Base-by-base conservation (phyloP, 2,797 vertebrate genomes). In the Enteromius trimaculatus region DNA sequence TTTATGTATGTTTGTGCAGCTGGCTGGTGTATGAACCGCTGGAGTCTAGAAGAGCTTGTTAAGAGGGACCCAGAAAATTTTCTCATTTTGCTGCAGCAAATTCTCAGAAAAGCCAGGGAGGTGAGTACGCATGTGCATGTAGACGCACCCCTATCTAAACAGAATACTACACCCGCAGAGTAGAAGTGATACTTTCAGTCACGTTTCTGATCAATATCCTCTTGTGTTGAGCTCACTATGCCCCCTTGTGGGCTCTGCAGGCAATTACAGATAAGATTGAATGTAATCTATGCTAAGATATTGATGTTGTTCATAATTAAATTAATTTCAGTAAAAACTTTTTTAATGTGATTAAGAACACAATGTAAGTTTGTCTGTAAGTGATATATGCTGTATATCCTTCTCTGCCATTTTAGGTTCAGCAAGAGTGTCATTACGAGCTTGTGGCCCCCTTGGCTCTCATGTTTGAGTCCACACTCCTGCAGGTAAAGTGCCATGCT, bases 1-100 rank as follows among this genome's bases (percentile, higher is more conserved):
- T 75, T 8, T 69, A 3, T 75, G 60, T 84, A 64, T 87, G 51
- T 87, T 26, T 87, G 90, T 71, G 21, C 92, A 92, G 96, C 95
- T 0, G 97, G 97, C 53, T 95, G 97, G 90, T 98, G 97, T 66
- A 96, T 99, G 92, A 99, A 98, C 90, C 97, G 97, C 88, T 99
- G 98, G 98, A 98, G 96, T 88, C 93, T 99, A 75, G 97, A 98
- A 91, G 98, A 99, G 90, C 92, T 99, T 86, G 96, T 99, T 86
- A 98, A 96, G 91, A 94, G 98, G 81, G 97, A 99, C 55, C 96
- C 98, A 0, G 90, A 95, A 4, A 96, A 98, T 93, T 98, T 96
- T 90, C 92, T 98, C 86, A 98, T 99, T 87, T 96, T 99, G 5
- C 89, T 99, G 82, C 96, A 98, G 72, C 97, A 98, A 91, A 98